Percentiles rank a stretch among this genome's conserved stretches.
Evolutionary conservation across 2,888 invertebrate genomes (phyloP).

Genomic region (Dioctria rufipes): DNA sequence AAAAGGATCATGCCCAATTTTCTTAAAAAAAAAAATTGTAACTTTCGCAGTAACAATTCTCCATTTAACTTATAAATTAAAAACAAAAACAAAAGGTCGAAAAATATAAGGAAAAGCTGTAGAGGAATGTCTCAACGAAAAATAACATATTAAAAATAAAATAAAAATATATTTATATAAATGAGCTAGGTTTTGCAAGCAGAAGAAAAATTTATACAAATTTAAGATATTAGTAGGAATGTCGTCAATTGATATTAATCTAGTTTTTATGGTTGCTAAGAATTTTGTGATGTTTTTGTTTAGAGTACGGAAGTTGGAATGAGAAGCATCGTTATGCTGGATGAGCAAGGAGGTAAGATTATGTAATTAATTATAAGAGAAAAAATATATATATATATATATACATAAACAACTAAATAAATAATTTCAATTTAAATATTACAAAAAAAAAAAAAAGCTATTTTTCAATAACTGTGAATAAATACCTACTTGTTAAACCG

Average conservation of each 20-base stretch:
- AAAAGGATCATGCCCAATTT: not conserved
- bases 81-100: not conserved
- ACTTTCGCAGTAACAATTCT: not conserved
- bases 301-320: conserved; percentile 99
- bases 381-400: conserved; percentile 62
- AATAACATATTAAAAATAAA: not conserved
- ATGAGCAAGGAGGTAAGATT: conserved; percentile 99
- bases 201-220: conserved; percentile 50
- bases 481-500: conserved; percentile 30
- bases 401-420: conserved; percentile 49
- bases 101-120: not conserved
- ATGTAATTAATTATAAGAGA: conserved; percentile 67
- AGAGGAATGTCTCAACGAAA: not conserved
- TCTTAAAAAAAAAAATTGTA: not conserved
- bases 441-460: conserved; percentile 15
- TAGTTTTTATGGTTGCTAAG: conserved; percentile 60
- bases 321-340: conserved; percentile 99
- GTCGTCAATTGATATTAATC: conserved; percentile 48
- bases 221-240: conserved; percentile 56
- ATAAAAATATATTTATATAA: not conserved
- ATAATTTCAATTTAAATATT: conserved; percentile 24
- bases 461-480: conserved; percentile 13
- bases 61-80: not conserved
- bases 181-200: not conserved
- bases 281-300: conserved; percentile 75